These are phyloP conservation scores for Parascotia fuliginaria DNA, from an alignment of 2,888 invertebrate genomes.

Conservation along the genomic window DNA sequence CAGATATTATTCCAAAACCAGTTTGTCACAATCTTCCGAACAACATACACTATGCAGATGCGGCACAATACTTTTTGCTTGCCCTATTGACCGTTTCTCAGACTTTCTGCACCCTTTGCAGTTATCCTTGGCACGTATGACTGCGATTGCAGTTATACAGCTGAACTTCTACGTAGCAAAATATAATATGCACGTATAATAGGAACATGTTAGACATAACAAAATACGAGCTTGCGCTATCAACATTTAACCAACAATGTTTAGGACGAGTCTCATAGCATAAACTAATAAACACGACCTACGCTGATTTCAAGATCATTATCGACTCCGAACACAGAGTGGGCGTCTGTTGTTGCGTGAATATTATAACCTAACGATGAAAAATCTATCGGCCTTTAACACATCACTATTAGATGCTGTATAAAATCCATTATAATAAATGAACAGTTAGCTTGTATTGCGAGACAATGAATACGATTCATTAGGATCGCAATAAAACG, in stretches of 20 bases:
- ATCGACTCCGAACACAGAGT: conserved; percentile 64
- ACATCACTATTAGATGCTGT: conserved; percentile 53
- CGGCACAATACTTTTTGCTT: conserved; percentile 35
- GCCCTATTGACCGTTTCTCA: conserved; percentile 39
- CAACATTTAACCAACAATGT: conserved; percentile 44
- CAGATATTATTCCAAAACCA: conserved; percentile 32
- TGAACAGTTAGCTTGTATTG: conserved; percentile 68
- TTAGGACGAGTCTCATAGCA: conserved; percentile 49
- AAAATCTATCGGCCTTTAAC: conserved; percentile 55
- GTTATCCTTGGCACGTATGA: conserved; percentile 53
- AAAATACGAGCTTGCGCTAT: conserved; percentile 34
- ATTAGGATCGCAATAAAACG: conserved; percentile 71
- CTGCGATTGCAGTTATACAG: conserved; percentile 13
- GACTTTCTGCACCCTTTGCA: conserved; percentile 43
- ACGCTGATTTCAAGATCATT: conserved; percentile 80
- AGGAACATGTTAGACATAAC: conserved; percentile 12
- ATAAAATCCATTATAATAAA: conserved; percentile 65
- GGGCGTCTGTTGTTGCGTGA: conserved; percentile 71
- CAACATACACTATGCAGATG: conserved; percentile 8
- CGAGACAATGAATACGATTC: conserved; percentile 72
- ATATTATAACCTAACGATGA: conserved; percentile 70
- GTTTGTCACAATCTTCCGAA: conserved; percentile 24
- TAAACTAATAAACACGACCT: conserved; percentile 76
- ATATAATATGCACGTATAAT: conserved; percentile 13
- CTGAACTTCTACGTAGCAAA: conserved; percentile 5